phyloP scores from a whole-genome alignment of 2,888 invertebrate genomes.

The Philopedon plagiatum region DNA sequence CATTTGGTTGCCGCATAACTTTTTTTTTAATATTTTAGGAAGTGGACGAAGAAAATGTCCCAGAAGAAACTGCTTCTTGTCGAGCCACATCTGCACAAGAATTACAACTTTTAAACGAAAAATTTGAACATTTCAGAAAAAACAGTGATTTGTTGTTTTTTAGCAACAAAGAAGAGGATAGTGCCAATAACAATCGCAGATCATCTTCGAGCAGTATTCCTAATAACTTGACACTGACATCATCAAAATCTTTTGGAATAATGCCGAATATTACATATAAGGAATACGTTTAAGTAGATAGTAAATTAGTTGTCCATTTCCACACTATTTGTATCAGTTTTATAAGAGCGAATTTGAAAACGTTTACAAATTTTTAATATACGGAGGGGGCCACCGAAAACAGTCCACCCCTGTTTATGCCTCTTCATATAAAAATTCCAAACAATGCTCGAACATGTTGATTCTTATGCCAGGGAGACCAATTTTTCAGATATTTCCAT shows the following conservation, averaged over 20 bases:
- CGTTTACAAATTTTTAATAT: too few relatives aligned
- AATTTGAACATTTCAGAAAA: conserved; percentile 74
- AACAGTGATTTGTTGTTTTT: conserved; percentile 64
- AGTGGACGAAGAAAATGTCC: conserved; percentile 78
- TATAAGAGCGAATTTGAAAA: too few relatives aligned
- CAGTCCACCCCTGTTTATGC: too few relatives aligned
- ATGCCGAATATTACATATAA: conserved; percentile 37
- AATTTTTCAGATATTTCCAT: too few relatives aligned
- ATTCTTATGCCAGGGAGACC: too few relatives aligned
- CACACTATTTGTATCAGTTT: too few relatives aligned
- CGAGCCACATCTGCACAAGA: conserved; percentile 71
- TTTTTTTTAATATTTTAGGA: conserved; percentile 70
- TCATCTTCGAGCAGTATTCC: conserved; percentile 24
- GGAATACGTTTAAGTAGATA: conserved; percentile 1
- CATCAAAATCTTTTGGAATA: conserved; percentile 53
- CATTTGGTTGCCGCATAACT: too few relatives aligned
- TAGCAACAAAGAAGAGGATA: conserved; percentile 53
- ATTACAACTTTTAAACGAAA: conserved; percentile 68
- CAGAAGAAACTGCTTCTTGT: conserved; percentile 64
- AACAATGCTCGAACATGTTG: too few relatives aligned
- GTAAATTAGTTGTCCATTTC: neutral
- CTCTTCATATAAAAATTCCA: too few relatives aligned
- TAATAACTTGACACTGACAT: conserved; percentile 30
- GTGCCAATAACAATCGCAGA: conserved; percentile 52
- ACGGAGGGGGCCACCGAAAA: too few relatives aligned